Evolutionary conservation across 2,113 vertebrate species (phyloP).

Genomic region (Mustela lutreola): DNA sequence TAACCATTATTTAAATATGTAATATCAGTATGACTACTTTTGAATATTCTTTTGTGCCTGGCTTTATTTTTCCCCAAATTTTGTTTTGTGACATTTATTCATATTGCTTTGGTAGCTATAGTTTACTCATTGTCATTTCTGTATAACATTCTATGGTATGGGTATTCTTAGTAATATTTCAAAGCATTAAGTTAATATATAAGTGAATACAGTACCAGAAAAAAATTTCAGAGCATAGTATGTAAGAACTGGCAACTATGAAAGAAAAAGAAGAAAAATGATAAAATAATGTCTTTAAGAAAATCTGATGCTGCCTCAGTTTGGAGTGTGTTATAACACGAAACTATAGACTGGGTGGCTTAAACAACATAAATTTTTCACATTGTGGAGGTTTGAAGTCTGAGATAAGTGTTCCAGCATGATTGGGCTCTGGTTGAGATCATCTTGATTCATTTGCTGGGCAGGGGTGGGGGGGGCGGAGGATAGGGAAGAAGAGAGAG

Average conservation of each 20-base stretch:
- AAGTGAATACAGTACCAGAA: background rate
- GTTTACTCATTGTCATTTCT: background rate
- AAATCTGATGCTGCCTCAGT: background rate
- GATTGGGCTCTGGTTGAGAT: background rate
- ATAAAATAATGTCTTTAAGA: background rate
- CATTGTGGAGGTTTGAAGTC: background rate
- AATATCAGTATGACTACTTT: background rate
- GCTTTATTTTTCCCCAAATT: background rate
- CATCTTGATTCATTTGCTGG: background rate
- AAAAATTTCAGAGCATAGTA: background rate
- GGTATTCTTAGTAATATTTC: background rate
- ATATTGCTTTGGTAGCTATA: background rate
- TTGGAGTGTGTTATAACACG: background rate
- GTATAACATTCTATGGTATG: background rate
- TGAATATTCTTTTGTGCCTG: background rate
- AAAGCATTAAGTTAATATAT: background rate
- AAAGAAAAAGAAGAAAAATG: background rate
- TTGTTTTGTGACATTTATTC: background rate
- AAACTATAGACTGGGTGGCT: background rate
- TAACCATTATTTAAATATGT: background rate
- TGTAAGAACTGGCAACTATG: background rate
- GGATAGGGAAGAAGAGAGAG: background rate
- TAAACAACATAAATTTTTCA: background rate
- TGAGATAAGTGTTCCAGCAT: background rate
- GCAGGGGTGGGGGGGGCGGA: fast-evolving